These are phyloP conservation scores for Enteromius radiatus DNA, from an alignment of 2,797 vertebrate genomes.

Conservation along the genomic window DNA sequence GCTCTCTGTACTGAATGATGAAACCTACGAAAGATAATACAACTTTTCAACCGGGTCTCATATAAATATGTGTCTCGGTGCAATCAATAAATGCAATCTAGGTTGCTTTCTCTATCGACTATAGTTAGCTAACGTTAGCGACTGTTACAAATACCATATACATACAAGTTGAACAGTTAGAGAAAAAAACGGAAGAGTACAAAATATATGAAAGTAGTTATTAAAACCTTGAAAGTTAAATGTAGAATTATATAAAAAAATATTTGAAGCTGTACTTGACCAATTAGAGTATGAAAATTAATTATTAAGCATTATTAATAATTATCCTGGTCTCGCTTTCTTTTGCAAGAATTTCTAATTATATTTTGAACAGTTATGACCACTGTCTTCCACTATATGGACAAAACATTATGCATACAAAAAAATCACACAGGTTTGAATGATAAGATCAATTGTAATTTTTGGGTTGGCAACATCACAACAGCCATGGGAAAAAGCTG, in stretches of 20 bases:
- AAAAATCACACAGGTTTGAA: not conserved
- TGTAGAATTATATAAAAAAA: not conserved
- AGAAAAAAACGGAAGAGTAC: not conserved
- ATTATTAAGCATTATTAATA: too few relatives aligned
- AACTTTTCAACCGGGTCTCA: not conserved
- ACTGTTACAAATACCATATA: not conserved
- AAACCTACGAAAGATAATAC: not conserved
- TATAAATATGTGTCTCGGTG: too few relatives aligned
- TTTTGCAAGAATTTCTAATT: not conserved
- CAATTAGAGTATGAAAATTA: too few relatives aligned
- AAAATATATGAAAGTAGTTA: not conserved
- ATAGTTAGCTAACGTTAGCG: too few relatives aligned
- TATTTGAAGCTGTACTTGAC: not conserved
- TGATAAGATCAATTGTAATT: not conserved
- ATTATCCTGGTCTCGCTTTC: not conserved
- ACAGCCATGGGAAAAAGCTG: conserved; percentile 8
- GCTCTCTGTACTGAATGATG: too few relatives aligned
- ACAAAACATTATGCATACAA: not conserved
- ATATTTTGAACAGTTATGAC: too few relatives aligned
- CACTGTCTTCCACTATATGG: not conserved
- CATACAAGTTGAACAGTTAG: not conserved
- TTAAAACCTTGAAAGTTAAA: not conserved
- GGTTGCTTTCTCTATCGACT: too few relatives aligned
- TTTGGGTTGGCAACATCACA: not conserved
- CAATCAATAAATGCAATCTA: too few relatives aligned